Evolutionary conservation across 1,140 invertebrate genomes (phyloP), one percentile per base, ranked within the genome.

Genomic region (Bactericera cockerelli): DNA sequence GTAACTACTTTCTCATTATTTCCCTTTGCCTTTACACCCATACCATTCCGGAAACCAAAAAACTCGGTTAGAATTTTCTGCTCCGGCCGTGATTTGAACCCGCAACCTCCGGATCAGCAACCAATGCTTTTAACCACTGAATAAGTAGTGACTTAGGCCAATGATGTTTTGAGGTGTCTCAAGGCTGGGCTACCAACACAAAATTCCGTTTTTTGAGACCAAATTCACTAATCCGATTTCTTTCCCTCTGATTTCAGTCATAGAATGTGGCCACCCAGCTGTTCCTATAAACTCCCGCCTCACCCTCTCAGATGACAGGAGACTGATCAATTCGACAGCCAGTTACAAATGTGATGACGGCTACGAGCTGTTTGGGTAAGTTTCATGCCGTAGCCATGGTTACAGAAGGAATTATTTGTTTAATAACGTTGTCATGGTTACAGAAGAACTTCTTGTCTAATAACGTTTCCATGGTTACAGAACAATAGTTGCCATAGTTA

Each of bases 341-440:
- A 81, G 78, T 21, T 91, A 89, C 68, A 76, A 80, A 57, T 93
- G 89, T 67, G 89, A 92, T 70, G 79, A 84, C 26, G 89, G 89
- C 42, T 93, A 90, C 72, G 77, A 81, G 67, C 68, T 80, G 11
- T 81, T 82, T 64, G 80, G 80, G 77, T 79, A 71, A 75, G 72
- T 67, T 56, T 56, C n/a, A n/a, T n/a, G n/a, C n/a, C n/a, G n/a
- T n/a, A n/a, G 26, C 26, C 21, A 56, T 57, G 1, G 24, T 58
- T 33, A 4, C 49, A 60, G 56, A 25, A 33, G 19, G 13, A 16
- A 28, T 26, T 59, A 36, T 62, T 59, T 21, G 36, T 26, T 26
- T 54, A 59, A 8, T 33, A 24, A 11, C 24, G 33, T 2, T 8
- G 3, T 57, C 6, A 8, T 56, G 22, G 19, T 36, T 39, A 38